A percentile compares a stretch with the other conserved stretches of the same genome.
phyloP scores from a whole-genome alignment of 2,888 invertebrate species.

The Baronia brevicornis region DNA sequence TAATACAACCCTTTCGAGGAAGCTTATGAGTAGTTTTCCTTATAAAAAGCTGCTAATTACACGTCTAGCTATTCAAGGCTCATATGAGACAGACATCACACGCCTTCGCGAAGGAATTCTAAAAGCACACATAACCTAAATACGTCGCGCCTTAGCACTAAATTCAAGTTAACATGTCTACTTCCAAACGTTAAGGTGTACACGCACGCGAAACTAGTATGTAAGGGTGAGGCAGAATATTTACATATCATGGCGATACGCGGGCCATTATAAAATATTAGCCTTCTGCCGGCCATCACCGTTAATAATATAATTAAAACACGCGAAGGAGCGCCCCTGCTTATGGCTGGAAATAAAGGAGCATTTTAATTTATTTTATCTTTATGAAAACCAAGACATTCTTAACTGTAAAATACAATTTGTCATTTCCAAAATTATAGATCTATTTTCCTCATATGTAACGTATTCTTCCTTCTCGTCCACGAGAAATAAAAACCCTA shows the following conservation, averaged over 20 bases:
- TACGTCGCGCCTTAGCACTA: conserved; percentile 56
- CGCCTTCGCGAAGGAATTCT: conserved; percentile 7
- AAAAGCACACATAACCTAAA: conserved; percentile 28
- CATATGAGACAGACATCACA: conserved; percentile 18
- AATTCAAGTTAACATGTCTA: conserved; percentile 60
- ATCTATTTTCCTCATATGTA: no score
- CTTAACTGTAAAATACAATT: no score
- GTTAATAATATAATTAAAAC: conserved; percentile 76
- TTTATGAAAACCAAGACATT: no score
- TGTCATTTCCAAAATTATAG: no score
- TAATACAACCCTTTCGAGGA: conserved; percentile 69
- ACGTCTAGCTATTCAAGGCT: conserved; percentile 43
- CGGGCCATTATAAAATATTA: conserved; percentile 70
- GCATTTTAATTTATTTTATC: no score
- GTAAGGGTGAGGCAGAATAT: conserved; percentile 63
- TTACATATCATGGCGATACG: conserved; percentile 75
- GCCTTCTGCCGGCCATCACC: conserved; percentile 62
- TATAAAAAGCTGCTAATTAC: conserved; percentile 70
- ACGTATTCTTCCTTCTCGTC: no score
- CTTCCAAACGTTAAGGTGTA: conserved; percentile 61
- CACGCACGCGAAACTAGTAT: conserved; percentile 67
- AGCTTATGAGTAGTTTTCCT: conserved; percentile 74
- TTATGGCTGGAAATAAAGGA: conserved; percentile 49
- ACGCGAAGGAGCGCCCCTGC: conserved; percentile 66
- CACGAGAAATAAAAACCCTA: no score